Evolutionary conservation across 1,140 invertebrate genomes (phyloP).

Genomic region (Drosophila ohnishii): DNA sequence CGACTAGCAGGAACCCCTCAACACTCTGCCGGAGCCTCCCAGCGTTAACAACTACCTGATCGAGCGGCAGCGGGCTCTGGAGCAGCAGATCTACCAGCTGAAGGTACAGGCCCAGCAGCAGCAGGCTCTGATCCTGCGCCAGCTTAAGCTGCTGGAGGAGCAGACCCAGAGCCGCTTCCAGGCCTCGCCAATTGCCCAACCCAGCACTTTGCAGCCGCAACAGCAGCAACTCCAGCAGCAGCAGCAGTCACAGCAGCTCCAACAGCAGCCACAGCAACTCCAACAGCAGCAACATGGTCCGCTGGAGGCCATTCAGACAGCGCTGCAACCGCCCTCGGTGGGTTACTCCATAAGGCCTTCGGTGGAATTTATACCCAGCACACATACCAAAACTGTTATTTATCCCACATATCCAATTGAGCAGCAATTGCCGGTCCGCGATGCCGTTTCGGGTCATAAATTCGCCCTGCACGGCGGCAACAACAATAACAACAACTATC

Average conservation of each 20-base stretch:
- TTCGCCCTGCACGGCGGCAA: conserved; percentile 60
- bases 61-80: conserved; percentile 87
- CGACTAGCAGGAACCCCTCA: conserved; percentile 46
- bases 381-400: conserved; percentile 75
- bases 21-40: conserved; percentile 41
- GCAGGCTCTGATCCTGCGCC: conserved; percentile 87
- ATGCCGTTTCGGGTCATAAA: conserved; percentile 77
- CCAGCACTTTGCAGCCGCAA: conserved; percentile 65
- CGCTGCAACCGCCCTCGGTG: conserved; percentile 67
- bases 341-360: conserved; percentile 81
- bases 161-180: conserved; percentile 83
- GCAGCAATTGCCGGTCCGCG: conserved; percentile 79
- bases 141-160: conserved; percentile 86
- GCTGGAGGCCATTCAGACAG: conserved; percentile 80
- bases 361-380: conserved; percentile 80
- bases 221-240: conserved; percentile 49
- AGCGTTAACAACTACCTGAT: conserved; percentile 80
- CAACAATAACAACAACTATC: conserved; percentile 56
- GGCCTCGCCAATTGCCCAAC: conserved; percentile 61
- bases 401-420: conserved; percentile 80
- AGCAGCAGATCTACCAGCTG: conserved; percentile 87
- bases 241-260: conserved; percentile 25
- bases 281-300: conserved; percentile 72
- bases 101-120: conserved; percentile 87
- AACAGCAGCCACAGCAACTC: conserved; percentile 52